phyloP scores from a whole-genome alignment of 1,140 invertebrate species.

The Solenopsis fugax region DNA sequence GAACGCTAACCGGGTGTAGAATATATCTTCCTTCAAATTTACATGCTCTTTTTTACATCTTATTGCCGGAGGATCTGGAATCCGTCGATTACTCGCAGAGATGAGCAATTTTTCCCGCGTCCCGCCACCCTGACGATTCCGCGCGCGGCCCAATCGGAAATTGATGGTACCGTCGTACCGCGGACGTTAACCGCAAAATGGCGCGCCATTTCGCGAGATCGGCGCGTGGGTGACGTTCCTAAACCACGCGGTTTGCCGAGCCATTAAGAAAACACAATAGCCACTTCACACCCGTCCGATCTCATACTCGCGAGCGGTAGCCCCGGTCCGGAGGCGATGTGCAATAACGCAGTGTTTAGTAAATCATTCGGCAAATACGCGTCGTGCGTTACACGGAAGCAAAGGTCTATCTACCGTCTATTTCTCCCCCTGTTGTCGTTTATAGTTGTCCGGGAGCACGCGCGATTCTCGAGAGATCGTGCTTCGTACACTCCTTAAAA shows the following conservation, averaged over 20 bases:
- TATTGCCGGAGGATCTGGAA: slow-evolving; percentile 24
- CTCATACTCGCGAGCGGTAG: not conserved
- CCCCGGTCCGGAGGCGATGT: slow-evolving; percentile 31
- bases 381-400: slow-evolving; percentile 35
- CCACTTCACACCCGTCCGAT: slow-evolving; percentile 42
- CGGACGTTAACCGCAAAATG: slow-evolving; percentile 52
- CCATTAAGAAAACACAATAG: slow-evolving; percentile 78
- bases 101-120: slow-evolving; percentile 43
- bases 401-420: slow-evolving; percentile 24
- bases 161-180: slow-evolving; percentile 52
- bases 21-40: slow-evolving; percentile 41
- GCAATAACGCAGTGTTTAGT: slow-evolving; percentile 66
- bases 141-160: slow-evolving; percentile 54
- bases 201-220: slow-evolving; percentile 55
- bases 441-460: not conserved
- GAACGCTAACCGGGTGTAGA: slow-evolving; percentile 10
- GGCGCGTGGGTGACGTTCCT: slow-evolving; percentile 20
- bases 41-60: slow-evolving; percentile 26
- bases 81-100: slow-evolving; percentile 39
- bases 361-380: slow-evolving; percentile 65
- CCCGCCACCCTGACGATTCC: slow-evolving; percentile 18
- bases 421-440: not conserved
- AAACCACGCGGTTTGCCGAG: slow-evolving; percentile 64
- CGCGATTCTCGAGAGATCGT: slow-evolving; percentile 21
- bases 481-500: slow-evolving; percentile 33